Evolutionary conservation across 2,113 vertebrate genomes (phyloP).

Genomic region (Marmota flaviventris): DNA sequence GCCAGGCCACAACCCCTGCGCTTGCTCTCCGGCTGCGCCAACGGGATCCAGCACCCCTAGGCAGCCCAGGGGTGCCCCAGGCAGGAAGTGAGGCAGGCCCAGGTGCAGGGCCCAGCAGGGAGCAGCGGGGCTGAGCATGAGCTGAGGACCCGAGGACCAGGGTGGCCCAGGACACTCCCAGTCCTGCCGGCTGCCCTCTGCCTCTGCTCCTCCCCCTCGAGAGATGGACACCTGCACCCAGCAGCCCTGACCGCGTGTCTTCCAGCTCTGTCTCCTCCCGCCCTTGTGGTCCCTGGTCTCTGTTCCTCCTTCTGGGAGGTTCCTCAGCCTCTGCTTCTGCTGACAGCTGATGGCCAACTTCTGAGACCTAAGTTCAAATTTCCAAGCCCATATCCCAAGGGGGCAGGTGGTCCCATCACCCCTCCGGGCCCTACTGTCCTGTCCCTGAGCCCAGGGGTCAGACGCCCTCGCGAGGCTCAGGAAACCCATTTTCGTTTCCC

Average conservation of each 20-base stretch:
- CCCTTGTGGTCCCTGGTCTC: background rate
- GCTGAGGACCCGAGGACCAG: too few relatives aligned
- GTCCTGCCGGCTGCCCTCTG: background rate
- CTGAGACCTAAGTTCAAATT: background rate
- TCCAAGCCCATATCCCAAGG: background rate
- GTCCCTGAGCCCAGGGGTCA: background rate
- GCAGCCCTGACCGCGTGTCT: too few relatives aligned
- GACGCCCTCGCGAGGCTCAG: background rate
- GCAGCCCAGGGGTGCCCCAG: too few relatives aligned
- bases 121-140: too few relatives aligned
- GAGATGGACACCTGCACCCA: fast-evolving
- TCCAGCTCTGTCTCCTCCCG: background rate
- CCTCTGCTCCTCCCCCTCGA: background rate
- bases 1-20: background rate
- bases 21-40: background rate
- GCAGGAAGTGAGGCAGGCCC: background rate
- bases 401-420: too few relatives aligned
- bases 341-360: background rate
- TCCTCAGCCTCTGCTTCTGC: background rate
- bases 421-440: background rate
- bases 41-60: too few relatives aligned
- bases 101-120: background rate
- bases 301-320: background rate
- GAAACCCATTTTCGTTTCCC: background rate
- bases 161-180: background rate